These are phyloP conservation scores for Thamnophis sirtalis DNA, from an alignment of 2,113 vertebrate species.

Conservation along the genomic window DNA sequence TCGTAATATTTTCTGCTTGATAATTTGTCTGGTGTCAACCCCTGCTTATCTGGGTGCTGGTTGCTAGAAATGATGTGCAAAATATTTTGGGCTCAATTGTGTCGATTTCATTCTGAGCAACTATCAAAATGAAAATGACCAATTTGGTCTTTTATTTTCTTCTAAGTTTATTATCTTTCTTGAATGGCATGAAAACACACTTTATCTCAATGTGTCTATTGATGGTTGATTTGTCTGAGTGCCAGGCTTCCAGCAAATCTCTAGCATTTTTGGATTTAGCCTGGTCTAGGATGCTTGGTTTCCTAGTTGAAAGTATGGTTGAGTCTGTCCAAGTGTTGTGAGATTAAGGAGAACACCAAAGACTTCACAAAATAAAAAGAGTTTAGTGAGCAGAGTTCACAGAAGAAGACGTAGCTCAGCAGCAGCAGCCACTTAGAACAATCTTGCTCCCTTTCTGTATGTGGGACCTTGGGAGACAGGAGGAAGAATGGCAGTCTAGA, in stretches of 20 bases:
- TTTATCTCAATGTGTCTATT: background rate
- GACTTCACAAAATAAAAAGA: background rate
- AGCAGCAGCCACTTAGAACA: background rate
- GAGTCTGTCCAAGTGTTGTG: background rate
- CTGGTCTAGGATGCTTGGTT: background rate
- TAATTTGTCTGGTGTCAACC: too few species aligned
- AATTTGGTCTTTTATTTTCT: background rate
- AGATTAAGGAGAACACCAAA: background rate
- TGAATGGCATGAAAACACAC: background rate
- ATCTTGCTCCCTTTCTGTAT: background rate
- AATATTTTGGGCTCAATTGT: too few species aligned
- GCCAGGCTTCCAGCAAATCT: background rate
- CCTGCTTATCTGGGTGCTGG: too few species aligned
- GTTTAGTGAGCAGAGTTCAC: background rate
- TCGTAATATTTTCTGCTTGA: too few species aligned
- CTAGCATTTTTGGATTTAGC: background rate
- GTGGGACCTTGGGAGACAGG: background rate
- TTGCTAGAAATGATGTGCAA: too few species aligned
- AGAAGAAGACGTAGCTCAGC: background rate
- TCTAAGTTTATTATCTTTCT: background rate
- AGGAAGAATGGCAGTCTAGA: background rate
- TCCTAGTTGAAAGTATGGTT: background rate
- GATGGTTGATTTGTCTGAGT: background rate
- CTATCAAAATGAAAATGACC: background rate
- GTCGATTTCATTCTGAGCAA: too few species aligned